Percentiles rank a stretch among this genome's conserved stretches.
Evolutionary conservation across 2,888 invertebrate species (phyloP).

Genomic region (Aphidoletes aphidimyza): DNA sequence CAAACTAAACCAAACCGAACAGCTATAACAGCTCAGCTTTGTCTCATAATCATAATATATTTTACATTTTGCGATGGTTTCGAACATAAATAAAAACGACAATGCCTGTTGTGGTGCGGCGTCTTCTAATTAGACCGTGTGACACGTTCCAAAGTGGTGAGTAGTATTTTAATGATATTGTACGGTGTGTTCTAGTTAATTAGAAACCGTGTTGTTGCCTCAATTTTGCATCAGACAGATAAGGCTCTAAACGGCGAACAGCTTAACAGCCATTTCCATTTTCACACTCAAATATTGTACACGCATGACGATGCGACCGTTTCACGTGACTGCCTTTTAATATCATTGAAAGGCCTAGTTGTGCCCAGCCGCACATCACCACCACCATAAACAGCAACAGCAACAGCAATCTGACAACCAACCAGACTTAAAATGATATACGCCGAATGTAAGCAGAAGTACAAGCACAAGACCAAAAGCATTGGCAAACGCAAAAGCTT

Average conservation of each 20-base stretch:
- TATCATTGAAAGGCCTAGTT: background rate
- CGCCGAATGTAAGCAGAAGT: background rate
- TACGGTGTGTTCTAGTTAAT: constrained; percentile 32
- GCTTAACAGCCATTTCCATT: background rate
- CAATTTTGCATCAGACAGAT: constrained; percentile 6
- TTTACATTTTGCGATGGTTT: constrained; percentile 31
- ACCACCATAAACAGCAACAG: no score
- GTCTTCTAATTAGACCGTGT: constrained; percentile 27
- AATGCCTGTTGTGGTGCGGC: background rate
- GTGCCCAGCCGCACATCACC: no score
- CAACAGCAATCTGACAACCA: background rate
- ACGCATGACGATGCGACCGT: background rate
- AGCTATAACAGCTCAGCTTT: no score
- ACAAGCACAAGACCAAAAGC: background rate
- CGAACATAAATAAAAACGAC: background rate
- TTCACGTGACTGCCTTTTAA: background rate
- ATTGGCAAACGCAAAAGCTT: background rate
- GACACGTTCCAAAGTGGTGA: constrained; percentile 40
- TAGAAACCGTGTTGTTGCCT: constrained; percentile 22
- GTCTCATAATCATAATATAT: constrained; percentile 26
- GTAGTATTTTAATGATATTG: constrained; percentile 39
- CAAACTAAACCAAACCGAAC: no score
- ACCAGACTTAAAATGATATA: constrained; percentile 24
- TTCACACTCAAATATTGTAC: background rate
- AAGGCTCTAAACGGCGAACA: background rate